Percentiles rank a stretch among this genome's conserved stretches.
These are phyloP conservation scores for Pangasius macronema DNA, from an alignment of 2,797 vertebrate species.

Conservation along the genomic window DNA sequence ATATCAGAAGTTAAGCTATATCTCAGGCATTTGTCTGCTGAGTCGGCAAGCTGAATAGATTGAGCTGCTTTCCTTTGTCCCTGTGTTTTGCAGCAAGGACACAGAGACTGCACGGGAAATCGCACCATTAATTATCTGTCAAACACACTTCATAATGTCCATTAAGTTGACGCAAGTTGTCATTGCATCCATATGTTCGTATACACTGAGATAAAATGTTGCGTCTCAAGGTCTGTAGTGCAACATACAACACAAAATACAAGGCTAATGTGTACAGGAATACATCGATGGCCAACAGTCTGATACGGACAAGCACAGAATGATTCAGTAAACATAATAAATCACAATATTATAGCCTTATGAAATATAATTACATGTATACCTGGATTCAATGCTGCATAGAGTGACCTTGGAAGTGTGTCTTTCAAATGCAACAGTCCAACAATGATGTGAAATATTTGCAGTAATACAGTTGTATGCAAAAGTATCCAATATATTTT, in stretches of 20 bases:
- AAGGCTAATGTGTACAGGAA: not conserved
- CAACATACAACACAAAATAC: not conserved
- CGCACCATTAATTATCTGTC: constrained; percentile 33
- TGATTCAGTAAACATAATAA: not conserved
- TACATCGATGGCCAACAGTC: not conserved
- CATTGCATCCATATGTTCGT: not conserved
- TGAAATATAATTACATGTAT: not conserved
- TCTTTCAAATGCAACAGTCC: not conserved
- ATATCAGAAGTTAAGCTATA: constrained; percentile 35
- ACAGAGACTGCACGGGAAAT: not conserved
- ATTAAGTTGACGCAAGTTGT: constrained; percentile 15
- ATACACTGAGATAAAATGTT: not conserved
- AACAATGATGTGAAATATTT: not conserved
- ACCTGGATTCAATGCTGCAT: not conserved
- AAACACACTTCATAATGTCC: constrained; percentile 46
- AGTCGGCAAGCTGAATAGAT: constrained; percentile 35
- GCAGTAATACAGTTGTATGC: not conserved
- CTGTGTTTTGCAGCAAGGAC: constrained; percentile 37
- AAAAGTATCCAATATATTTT: not conserved
- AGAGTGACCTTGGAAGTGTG: not conserved
- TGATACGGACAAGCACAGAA: not conserved
- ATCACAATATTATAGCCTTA: not conserved
- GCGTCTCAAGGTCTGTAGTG: not conserved
- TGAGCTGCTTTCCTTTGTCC: constrained; percentile 16
- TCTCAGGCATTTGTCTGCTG: constrained; percentile 35